A percentile compares a stretch with the other conserved stretches of the same genome.
Evolutionary conservation across 2,113 vertebrate species (phyloP).

Genomic region (Odobenus rosmarus): DNA sequence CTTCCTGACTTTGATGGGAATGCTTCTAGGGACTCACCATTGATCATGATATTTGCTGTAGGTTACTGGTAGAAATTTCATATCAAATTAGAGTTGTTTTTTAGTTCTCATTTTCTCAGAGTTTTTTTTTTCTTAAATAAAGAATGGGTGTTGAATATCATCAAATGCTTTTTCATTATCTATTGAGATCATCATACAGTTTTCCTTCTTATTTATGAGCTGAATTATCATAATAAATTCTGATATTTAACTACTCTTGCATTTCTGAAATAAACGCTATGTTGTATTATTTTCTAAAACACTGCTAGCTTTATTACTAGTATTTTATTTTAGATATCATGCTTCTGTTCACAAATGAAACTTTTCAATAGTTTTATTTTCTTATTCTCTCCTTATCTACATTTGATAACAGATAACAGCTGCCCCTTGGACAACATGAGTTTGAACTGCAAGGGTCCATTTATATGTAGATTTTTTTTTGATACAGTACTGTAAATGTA

Average conservation of each 20-base stretch:
- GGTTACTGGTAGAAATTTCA: background rate
- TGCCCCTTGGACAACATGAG: background rate
- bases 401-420: background rate
- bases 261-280: background rate
- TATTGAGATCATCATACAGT: background rate
- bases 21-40: background rate
- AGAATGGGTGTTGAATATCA: background rate
- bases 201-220: background rate
- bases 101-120: background rate
- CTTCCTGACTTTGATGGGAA: background rate
- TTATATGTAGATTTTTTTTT: background rate
- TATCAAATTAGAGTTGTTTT: background rate
- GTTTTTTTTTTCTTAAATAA: background rate
- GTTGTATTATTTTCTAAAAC: background rate
- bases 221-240: background rate
- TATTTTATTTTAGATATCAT: background rate
- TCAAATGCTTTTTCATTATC: background rate
- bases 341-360: background rate
- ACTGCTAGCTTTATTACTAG: background rate
- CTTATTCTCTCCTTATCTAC: background rate
- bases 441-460: background rate
- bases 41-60: background rate
- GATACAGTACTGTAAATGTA: background rate
- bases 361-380: background rate
- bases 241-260: background rate